A percentile compares a stretch with the other conserved stretches of the same genome.
These are phyloP conservation scores for Lateolabrax maculatus DNA, from an alignment of 2,797 vertebrate species.

Conservation along the genomic window DNA sequence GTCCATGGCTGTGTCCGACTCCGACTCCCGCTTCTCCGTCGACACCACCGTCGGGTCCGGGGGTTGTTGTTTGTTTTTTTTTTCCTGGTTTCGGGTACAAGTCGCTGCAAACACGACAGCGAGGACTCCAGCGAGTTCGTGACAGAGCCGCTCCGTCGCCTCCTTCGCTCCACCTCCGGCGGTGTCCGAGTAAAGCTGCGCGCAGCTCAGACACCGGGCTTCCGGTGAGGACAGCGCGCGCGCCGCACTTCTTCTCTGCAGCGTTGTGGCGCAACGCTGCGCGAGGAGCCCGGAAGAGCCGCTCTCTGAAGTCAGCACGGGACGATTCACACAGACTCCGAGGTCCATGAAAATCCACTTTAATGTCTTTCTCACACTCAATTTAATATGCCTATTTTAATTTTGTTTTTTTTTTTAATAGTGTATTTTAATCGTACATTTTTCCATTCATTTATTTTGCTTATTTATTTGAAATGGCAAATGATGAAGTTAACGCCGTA, in stretches of 20 bases:
- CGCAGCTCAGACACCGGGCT: fast-evolving
- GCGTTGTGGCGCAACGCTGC: no score
- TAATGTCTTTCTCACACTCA: background rate
- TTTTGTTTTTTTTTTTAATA: no score
- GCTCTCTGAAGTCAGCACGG: background rate
- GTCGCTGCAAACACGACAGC: conserved; percentile 9
- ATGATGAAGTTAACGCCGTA: background rate
- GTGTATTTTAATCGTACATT: no score
- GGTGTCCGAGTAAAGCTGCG: conserved; percentile 34
- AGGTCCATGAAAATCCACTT: background rate
- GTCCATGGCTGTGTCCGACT: conserved; percentile 72
- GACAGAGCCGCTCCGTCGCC: conserved; percentile 54
- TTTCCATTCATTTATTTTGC: background rate
- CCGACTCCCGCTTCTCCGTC: conserved; percentile 24
- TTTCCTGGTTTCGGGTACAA: background rate
- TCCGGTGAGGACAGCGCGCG: conserved; percentile 44
- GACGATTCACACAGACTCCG: background rate
- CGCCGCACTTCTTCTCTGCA: no score
- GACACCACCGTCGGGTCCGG: background rate
- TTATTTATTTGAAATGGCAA: background rate
- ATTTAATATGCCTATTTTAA: no score
- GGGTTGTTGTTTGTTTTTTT: conserved; percentile 8
- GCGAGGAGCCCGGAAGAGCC: no score
- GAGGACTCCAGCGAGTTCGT: conserved; percentile 61
- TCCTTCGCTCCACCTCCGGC: conserved; percentile 59